Evolutionary conservation across 2,888 invertebrate genomes (phyloP).

Genomic region (Plagodis pulveraria): DNA sequence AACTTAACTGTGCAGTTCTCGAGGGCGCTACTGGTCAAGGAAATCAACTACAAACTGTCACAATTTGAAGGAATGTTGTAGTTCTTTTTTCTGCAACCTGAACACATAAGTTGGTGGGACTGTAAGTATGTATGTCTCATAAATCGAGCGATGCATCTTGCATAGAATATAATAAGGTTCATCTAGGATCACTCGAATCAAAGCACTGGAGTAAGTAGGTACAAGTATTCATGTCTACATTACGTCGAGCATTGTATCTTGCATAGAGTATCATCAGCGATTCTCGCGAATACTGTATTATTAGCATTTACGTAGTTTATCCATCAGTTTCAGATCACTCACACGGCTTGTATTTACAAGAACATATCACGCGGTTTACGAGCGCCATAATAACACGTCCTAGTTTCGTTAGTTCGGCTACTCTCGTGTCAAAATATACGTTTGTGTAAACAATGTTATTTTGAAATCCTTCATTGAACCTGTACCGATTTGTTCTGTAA

Average conservation of each 20-base stretch:
- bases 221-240: no score
- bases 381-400: conserved; percentile 48
- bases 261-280: not conserved
- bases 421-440: conserved; percentile 26
- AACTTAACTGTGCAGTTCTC: no score
- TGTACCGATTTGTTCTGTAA: conserved; percentile 10
- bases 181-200: no score
- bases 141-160: no score
- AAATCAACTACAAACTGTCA: no score
- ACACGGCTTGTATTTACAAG: conserved; percentile 48
- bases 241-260: not conserved
- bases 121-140: no score
- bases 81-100: no score
- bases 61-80: no score
- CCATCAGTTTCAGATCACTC: conserved; percentile 40
- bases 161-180: no score
- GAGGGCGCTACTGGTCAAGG: no score
- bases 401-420: conserved; percentile 40
- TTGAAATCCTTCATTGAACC: conserved; percentile 24
- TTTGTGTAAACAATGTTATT: conserved; percentile 27
- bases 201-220: no score
- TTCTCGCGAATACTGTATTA: not conserved
- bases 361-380: conserved; percentile 53
- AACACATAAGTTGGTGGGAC: no score
- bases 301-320: conserved; percentile 29